Evolutionary conservation across 2,797 vertebrate species (phyloP).

Genomic region (Gephyroberyx darwinii): DNA sequence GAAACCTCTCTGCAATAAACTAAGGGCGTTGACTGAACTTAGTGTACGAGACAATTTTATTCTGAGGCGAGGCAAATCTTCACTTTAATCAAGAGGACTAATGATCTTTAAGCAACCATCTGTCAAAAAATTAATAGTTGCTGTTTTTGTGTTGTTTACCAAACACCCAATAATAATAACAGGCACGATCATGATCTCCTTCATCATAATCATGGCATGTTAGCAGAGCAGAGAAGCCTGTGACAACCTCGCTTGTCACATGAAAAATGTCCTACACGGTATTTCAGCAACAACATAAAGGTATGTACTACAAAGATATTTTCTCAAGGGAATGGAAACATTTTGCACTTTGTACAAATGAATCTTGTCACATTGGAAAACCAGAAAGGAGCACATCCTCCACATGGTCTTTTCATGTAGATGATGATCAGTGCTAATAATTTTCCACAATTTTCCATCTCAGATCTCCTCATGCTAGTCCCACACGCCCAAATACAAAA

Average conservation of each 20-base stretch:
- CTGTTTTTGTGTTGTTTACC: constrained; percentile 1
- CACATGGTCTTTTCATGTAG: constrained; percentile 31
- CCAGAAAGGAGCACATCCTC: constrained; percentile 34
- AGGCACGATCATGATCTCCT: background rate
- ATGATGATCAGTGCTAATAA: constrained; percentile 38
- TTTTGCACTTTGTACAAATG: background rate
- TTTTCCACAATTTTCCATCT: constrained; percentile 40
- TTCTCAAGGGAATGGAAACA: too few relatives aligned
- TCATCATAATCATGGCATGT: constrained; percentile 6
- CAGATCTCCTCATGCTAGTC: constrained; percentile 35
- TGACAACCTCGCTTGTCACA: constrained; percentile 30
- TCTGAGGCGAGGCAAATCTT: background rate
- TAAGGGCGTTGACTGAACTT: background rate
- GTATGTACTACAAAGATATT: too few relatives aligned
- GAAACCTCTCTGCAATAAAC: too few relatives aligned
- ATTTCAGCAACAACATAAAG: too few relatives aligned
- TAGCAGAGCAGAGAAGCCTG: background rate
- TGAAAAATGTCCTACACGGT: too few relatives aligned
- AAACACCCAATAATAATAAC: background rate
- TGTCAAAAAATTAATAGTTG: background rate
- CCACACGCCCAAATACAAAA: constrained; percentile 47
- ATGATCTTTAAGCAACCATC: constrained; percentile 5
- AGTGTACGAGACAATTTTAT: background rate
- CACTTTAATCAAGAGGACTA: constrained; percentile 4
- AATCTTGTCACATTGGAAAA: constrained; percentile 5